Conservation (phyloP, 2,888 invertebrate species). For the Imbricaverruca yamaguchii region DNA sequence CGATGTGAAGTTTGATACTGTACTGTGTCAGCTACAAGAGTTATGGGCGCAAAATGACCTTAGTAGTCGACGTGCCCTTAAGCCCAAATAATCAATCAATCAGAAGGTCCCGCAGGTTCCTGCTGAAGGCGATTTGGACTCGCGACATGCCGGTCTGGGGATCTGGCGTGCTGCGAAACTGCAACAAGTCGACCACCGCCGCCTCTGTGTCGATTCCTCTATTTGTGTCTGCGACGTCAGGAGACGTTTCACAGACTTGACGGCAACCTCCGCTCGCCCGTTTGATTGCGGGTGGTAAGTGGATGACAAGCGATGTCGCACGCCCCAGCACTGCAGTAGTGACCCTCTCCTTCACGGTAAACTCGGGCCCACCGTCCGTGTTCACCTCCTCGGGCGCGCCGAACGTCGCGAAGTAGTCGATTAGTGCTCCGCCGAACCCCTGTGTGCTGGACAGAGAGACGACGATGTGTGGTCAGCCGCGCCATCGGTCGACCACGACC, state of each 20-base stretch:
- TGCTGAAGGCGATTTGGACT: constrained; percentile 23
- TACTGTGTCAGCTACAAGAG: too few species aligned
- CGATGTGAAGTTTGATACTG: too few species aligned
- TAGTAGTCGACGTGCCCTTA: too few species aligned
- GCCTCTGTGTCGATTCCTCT: constrained; percentile 12
- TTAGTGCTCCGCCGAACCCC: constrained; percentile 6
- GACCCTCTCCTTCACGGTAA: constrained; percentile 23
- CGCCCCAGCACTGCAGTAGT: constrained; percentile 23
- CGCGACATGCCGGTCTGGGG: constrained; percentile 19
- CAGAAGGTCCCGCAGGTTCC: constrained; percentile 23
- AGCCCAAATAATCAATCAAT: too few species aligned
- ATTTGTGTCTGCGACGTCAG: constrained; percentile 22
- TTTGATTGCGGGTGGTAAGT: constrained; percentile 25
- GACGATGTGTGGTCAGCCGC: constrained; percentile 23
- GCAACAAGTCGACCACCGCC: constrained; percentile 5
- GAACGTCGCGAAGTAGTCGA: constrained; percentile 23
- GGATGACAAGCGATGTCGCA: constrained; percentile 13
- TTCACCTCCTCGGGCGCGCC: constrained; percentile 24
- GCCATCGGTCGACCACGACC: background rate
- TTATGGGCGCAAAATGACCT: too few species aligned
- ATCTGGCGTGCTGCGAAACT: constrained; percentile 24
- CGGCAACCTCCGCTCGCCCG: constrained; percentile 23
- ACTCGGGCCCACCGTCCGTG: constrained; percentile 24
- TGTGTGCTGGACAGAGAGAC: constrained; percentile 14
- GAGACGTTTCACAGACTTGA: constrained; percentile 24